Conservation (phyloP, 2,113 vertebrate species). For the Engraulis encrasicolus region DNA sequence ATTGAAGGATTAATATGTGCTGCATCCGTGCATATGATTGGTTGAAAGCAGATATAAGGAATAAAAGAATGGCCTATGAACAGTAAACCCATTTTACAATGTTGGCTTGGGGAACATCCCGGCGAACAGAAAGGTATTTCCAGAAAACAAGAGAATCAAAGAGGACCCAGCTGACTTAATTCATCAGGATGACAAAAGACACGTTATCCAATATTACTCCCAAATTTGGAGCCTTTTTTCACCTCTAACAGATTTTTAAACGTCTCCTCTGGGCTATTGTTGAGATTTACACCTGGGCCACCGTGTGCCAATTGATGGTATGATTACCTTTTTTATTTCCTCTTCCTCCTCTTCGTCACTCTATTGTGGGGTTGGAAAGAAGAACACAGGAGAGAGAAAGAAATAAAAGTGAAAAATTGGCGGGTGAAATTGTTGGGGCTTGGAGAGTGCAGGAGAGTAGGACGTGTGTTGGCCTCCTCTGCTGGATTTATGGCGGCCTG, state of each 20-base stretch:
- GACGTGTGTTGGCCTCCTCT: not conserved
- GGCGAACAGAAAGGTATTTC: not conserved
- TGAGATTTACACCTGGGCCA: not conserved
- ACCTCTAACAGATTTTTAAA: conserved; percentile 9
- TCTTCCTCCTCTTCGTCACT: not conserved
- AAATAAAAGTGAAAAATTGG: conserved; percentile 3
- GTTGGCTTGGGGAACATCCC: not conserved
- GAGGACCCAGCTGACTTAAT: not conserved
- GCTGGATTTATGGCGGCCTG: not conserved
- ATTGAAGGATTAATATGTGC: too few relatives aligned
- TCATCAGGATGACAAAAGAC: conserved; percentile 26
- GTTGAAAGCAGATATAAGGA: too few relatives aligned
- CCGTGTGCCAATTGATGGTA: not conserved
- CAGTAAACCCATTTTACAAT: too few relatives aligned
- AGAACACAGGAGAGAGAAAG: too few relatives aligned
- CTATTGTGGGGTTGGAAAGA: not conserved
- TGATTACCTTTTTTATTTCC: not conserved
- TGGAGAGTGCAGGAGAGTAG: too few relatives aligned
- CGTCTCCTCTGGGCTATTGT: not conserved
- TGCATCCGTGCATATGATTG: too few relatives aligned
- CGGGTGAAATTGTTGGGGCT: not conserved
- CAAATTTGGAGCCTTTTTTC: conserved; percentile 23
- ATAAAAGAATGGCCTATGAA: too few relatives aligned
- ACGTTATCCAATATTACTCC: conserved; percentile 19
- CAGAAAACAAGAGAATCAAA: not conserved